phyloP scores from a whole-genome alignment of 2,888 invertebrate species.

The Acanthoscelides obtectus region DNA sequence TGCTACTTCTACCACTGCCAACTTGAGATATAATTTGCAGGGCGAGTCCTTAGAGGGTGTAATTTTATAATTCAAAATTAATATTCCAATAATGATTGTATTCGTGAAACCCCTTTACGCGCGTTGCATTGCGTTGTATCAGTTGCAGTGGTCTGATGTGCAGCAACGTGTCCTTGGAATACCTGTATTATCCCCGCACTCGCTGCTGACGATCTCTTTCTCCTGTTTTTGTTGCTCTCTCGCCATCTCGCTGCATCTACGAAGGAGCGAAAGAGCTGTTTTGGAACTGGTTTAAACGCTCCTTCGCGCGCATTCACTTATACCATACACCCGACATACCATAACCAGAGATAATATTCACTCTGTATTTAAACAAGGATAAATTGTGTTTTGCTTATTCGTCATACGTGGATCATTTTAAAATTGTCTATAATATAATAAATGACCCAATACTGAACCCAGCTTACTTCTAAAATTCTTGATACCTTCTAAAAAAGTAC shows the following conservation, averaged over 20 bases:
- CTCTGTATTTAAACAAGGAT: not conserved
- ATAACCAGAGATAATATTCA: not conserved
- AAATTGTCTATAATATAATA: too few relatives aligned
- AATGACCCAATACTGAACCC: too few relatives aligned
- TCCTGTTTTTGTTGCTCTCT: not conserved
- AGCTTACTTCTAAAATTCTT: too few relatives aligned
- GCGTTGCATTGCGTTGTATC: not conserved
- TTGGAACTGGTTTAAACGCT: not conserved
- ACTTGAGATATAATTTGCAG: too few relatives aligned
- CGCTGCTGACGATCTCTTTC: not conserved
- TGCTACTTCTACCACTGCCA: too few relatives aligned
- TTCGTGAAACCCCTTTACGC: not conserved
- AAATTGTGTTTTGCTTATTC: too few relatives aligned
- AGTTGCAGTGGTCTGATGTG: not conserved
- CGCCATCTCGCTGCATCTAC: not conserved
- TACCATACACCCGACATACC: not conserved
- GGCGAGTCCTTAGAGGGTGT: too few relatives aligned
- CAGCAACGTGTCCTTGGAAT: not conserved
- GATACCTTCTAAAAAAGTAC: too few relatives aligned
- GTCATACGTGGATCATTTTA: too few relatives aligned
- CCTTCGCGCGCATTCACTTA: not conserved
- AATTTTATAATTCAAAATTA: not conserved
- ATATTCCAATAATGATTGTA: not conserved
- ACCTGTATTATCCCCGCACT: not conserved
- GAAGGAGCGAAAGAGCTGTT: too few relatives aligned